Evolutionary conservation across 2,113 vertebrate species (phyloP).

Genomic region (Melanerpes formicivorus): DNA sequence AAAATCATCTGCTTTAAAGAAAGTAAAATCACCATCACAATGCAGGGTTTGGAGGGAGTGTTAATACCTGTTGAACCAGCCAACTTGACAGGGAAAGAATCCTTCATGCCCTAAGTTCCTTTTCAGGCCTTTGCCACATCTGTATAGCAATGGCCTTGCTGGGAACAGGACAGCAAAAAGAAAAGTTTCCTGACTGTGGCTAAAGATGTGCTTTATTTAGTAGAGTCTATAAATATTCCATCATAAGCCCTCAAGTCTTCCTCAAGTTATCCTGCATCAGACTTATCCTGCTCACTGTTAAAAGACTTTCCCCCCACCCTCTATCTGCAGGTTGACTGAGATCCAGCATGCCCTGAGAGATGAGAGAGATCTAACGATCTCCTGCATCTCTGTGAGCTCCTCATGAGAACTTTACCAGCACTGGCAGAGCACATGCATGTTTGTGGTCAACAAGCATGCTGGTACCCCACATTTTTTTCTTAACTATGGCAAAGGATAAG

Average conservation of each 20-base stretch:
- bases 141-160: fast-evolving
- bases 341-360: neutral
- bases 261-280: neutral
- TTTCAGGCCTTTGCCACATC: neutral
- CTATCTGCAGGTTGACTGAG: neutral
- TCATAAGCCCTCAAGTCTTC: neutral
- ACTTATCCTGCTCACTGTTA: neutral
- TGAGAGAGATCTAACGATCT: neutral
- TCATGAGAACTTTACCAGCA: fast-evolving
- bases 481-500: neutral
- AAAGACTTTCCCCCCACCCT: neutral
- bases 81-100: fast-evolving
- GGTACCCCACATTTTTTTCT: fast-evolving
- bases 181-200: fast-evolving
- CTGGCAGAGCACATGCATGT: neutral
- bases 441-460: neutral
- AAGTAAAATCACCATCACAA: neutral
- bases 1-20: neutral
- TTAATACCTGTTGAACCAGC: neutral
- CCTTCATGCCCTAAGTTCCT: neutral
- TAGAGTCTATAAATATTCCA: neutral
- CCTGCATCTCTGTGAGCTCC: fast-evolving
- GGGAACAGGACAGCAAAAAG: fast-evolving
- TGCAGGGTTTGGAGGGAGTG: fast-evolving
- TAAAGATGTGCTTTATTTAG: neutral